Evolutionary conservation across 2,888 invertebrate genomes (phyloP).

Genomic region (Thyatira batis): DNA sequence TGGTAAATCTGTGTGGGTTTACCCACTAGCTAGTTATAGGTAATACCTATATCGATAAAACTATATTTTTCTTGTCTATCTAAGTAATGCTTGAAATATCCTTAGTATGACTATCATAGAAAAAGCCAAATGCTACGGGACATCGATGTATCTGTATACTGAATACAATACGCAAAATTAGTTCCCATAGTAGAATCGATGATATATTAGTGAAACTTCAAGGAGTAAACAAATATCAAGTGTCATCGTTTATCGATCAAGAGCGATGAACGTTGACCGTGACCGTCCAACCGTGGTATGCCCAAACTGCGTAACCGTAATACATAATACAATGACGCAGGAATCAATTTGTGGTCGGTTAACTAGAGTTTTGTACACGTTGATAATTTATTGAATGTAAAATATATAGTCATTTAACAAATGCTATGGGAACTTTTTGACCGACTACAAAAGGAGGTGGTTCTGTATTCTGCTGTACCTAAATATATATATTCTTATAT

Average conservation of each 20-base stretch:
- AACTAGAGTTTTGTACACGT: conserved; percentile 30
- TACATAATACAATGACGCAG: conserved; percentile 15
- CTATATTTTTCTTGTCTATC: too few species aligned
- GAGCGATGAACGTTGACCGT: conserved; percentile 46
- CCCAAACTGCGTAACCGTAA: conserved; percentile 40
- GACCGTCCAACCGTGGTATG: conserved; percentile 35
- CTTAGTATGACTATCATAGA: too few species aligned
- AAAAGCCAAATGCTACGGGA: too few species aligned
- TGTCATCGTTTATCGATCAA: conserved; percentile 13
- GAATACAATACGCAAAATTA: too few species aligned
- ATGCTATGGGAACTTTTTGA: neutral
- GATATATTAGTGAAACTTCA: neutral
- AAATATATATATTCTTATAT: too few species aligned
- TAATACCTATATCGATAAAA: too few species aligned
- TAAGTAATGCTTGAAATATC: too few species aligned
- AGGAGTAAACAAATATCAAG: conserved; percentile 6
- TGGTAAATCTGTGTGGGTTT: too few species aligned
- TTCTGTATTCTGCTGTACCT: too few species aligned
- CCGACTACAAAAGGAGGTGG: neutral
- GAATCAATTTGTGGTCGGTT: conserved; percentile 33
- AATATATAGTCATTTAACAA: neutral
- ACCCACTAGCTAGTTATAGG: too few species aligned
- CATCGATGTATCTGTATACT: too few species aligned
- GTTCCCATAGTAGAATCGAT: neutral
- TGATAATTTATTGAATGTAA: conserved; percentile 7